Evolutionary conservation across 2,888 invertebrate species (phyloP).

Genomic region (Stegophylla sp.): DNA sequence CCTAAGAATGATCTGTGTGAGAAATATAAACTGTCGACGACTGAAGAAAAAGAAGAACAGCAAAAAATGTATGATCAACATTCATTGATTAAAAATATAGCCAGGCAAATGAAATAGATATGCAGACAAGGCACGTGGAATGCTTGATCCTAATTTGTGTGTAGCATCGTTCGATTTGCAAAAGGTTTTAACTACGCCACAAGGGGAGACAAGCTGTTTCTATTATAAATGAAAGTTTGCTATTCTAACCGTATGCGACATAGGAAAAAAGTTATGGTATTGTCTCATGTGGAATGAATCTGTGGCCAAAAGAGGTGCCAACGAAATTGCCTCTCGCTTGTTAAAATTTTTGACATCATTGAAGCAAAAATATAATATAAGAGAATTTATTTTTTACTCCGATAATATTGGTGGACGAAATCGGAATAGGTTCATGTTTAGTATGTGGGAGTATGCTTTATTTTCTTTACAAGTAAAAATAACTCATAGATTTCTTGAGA

Average conservation of each 20-base stretch:
- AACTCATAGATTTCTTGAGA: background rate
- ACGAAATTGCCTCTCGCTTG: background rate
- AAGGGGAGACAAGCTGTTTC: background rate
- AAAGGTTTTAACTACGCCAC: slow-evolving; percentile 20
- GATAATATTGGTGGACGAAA: slow-evolving; percentile 5
- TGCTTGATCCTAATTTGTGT: slow-evolving; percentile 5
- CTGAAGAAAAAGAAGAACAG: no score
- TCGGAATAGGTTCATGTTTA: slow-evolving; percentile 5
- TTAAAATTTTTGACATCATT: background rate
- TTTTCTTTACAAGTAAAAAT: slow-evolving; percentile 3
- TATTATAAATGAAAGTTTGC: slow-evolving; percentile 15
- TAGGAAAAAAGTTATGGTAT: slow-evolving; percentile 4
- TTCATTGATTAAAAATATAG: background rate
- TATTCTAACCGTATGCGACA: background rate
- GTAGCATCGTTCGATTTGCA: slow-evolving; percentile 12
- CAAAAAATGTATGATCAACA: background rate
- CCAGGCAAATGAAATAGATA: background rate
- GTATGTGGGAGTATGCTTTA: slow-evolving; percentile 6
- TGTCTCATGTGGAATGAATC: background rate
- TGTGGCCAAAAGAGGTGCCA: background rate
- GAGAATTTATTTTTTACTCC: slow-evolving; percentile 4
- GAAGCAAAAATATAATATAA: background rate
- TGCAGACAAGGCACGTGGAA: background rate
- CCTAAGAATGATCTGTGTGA: background rate
- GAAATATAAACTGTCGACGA: background rate